Evolutionary conservation across 2,888 invertebrate genomes (phyloP), one percentile per base, ranked within the genome.

Genomic region (Dicyrtomina minuta): DNA sequence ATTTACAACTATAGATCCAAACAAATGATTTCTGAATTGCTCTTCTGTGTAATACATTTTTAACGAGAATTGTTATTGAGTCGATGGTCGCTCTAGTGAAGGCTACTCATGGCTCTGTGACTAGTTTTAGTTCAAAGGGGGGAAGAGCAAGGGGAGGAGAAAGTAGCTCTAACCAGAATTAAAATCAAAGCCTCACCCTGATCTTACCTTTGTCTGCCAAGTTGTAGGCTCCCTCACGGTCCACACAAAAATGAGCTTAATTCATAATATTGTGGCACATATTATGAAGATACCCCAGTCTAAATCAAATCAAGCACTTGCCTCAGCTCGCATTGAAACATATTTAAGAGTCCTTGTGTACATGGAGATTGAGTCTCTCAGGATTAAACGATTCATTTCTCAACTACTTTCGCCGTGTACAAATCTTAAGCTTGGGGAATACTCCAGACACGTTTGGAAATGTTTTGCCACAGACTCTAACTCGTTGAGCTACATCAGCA

Each of bases 401-500:
- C 94, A 95, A 83, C 83, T 96, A 53, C 82, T 97, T 75, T 95
- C 96, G 91, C 90, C 27, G 95, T 95, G 46, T 93, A 93, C 81
- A 77, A 93, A 81, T 90, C 90, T 15, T 93, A 95, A 79, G 93
- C 94, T 0, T 95, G 95, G 95, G 93, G 93, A 24, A 96, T 94
- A 67, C 84, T 97, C n/a, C 95, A 96, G 81, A 96, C 95, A 0
- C 83, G 97, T 44, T 82, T 97, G 79, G 96, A 97, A 82, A 96
- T 97, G 96, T 62, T 62, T 27, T 94, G 93, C 72, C 96, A 96
- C 81, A 87, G 97, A 56, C 89, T 97, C 82, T 95, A 96, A 82
- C 96, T 97, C 82, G 95, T 96, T 76, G 96, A 95, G 79, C 94
- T 96, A 0, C 95, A 96, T n/a, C n/a, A n/a, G n/a, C n/a, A n/a